Evolutionary conservation across 2,888 invertebrate species (phyloP).

Genomic region (Synanthedon tipuliformis): DNA sequence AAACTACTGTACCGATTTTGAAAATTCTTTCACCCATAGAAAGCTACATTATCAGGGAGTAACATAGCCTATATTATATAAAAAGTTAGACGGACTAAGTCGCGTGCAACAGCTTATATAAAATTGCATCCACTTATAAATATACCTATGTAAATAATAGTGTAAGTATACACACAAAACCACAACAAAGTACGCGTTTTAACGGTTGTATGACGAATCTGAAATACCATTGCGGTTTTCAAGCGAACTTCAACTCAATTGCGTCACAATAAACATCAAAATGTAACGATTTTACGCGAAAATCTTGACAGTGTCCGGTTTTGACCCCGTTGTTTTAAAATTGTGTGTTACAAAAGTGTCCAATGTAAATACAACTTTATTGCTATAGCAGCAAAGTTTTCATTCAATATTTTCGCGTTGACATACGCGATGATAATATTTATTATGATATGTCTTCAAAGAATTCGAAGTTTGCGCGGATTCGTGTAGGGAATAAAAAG

Average conservation of each 20-base stretch:
- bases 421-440: background rate
- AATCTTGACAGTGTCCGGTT: slow-evolving; percentile 5
- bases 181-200: background rate
- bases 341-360: background rate
- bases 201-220: background rate
- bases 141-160: no score
- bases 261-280: slow-evolving; percentile 6
- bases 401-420: background rate
- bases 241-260: background rate
- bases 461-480: slow-evolving; percentile 6
- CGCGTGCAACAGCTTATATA: no score
- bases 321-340: slow-evolving; percentile 6
- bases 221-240: background rate
- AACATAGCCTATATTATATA: no score
- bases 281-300: slow-evolving; percentile 3
- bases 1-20: no score
- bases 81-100: no score
- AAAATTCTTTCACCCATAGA: no score
- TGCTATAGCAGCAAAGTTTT: background rate
- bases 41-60: no score
- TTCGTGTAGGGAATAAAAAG: slow-evolving; percentile 7
- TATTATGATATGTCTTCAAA: background rate
- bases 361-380: background rate
- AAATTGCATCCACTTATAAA: no score
- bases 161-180: no score